Conservation (phyloP, 2,797 vertebrate genomes). For the Melanotaenia pygmaea region DNA sequence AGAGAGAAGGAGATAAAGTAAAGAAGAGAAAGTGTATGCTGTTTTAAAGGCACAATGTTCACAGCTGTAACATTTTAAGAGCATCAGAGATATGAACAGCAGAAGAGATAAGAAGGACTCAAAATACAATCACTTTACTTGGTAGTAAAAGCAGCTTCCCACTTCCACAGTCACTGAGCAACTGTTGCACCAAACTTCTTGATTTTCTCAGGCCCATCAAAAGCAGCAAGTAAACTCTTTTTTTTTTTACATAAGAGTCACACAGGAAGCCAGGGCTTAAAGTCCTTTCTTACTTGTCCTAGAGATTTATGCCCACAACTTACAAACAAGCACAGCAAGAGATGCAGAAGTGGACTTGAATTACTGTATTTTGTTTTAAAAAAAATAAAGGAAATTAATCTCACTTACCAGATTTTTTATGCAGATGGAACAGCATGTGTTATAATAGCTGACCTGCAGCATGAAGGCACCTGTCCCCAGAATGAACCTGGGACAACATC, state of each 20-base stretch:
- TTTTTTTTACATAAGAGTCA: neutral
- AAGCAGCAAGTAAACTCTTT: neutral
- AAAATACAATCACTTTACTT: conserved; percentile 20
- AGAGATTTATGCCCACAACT: neutral
- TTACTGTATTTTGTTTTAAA: too few relatives aligned
- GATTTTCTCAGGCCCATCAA: conserved; percentile 7
- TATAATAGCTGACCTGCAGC: conserved; percentile 20
- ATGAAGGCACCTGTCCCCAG: conserved; percentile 32
- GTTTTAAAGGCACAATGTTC: conserved; percentile 19
- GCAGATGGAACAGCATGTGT: neutral
- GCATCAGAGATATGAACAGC: conserved; percentile 25
- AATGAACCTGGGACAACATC: conserved; percentile 59
- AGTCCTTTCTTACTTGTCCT: neutral
- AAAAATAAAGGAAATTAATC: neutral
- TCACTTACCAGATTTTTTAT: neutral
- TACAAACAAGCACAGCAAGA: neutral
- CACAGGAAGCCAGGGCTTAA: neutral
- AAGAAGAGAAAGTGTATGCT: conserved; percentile 12
- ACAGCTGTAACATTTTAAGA: conserved; percentile 32
- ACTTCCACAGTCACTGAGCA: neutral
- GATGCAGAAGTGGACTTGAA: neutral
- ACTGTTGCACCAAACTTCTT: neutral
- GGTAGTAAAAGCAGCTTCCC: conserved; percentile 21
- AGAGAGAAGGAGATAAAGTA: conserved; percentile 20
- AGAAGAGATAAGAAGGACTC: conserved; percentile 10